Conservation (phyloP, 2,797 vertebrate species). For the Tolypeutes matacus region DNA sequence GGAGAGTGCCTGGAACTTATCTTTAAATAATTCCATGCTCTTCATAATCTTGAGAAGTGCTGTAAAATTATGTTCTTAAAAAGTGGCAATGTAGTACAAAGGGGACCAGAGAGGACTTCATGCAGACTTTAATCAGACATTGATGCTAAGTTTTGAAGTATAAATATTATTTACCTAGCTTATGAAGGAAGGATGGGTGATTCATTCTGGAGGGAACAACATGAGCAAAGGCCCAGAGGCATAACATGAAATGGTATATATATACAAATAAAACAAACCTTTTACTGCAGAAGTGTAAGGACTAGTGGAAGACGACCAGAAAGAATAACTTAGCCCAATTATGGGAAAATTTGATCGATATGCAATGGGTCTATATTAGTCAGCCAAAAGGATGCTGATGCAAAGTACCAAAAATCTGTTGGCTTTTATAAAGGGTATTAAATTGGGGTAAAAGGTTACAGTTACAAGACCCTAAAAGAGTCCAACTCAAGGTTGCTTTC, state of each 20-base stretch:
- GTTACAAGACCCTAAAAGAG: too few relatives aligned
- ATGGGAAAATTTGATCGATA: background rate
- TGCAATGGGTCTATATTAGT: too few relatives aligned
- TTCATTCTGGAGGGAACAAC: constrained; percentile 34
- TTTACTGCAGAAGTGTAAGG: background rate
- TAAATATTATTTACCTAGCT: constrained; percentile 9
- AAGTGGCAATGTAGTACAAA: background rate
- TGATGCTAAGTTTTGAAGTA: constrained; percentile 28
- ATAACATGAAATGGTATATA: constrained; percentile 37
- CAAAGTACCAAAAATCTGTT: too few relatives aligned
- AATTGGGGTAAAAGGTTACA: too few relatives aligned
- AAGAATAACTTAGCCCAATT: constrained; percentile 1
- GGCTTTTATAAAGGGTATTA: too few relatives aligned
- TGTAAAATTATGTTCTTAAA: constrained; percentile 15
- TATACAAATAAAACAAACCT: constrained; percentile 12
- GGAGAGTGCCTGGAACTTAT: background rate
- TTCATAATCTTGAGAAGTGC: background rate
- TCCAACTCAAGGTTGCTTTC: too few relatives aligned
- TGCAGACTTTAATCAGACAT: constrained; percentile 14
- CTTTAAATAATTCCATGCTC: background rate
- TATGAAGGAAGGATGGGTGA: background rate
- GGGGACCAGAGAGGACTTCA: background rate
- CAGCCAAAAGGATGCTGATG: too few relatives aligned
- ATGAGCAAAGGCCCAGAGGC: constrained; percentile 1
- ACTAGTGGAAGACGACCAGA: background rate